These are phyloP conservation scores for Xylocopa sonorina DNA, from an alignment of 1,140 invertebrate species.

Conservation along the genomic window DNA sequence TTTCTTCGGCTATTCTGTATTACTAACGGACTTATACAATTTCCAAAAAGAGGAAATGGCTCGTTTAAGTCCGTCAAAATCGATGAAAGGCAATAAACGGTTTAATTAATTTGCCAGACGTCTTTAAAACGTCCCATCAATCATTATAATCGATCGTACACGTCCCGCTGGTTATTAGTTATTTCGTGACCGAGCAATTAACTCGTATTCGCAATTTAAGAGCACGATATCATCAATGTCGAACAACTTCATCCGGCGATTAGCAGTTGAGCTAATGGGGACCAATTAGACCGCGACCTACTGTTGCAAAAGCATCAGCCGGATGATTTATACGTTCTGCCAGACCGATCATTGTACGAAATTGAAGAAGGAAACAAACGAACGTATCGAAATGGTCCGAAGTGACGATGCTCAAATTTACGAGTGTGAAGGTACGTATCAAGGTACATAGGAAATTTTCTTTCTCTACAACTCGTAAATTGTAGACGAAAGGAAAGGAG, in stretches of 20 bases:
- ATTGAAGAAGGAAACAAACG: not conserved
- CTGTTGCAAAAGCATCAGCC: not conserved
- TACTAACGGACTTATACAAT: too few species aligned
- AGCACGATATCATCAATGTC: slow-evolving; percentile 13
- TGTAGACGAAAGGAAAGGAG: too few species aligned
- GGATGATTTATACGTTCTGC: not conserved
- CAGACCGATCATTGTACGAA: not conserved
- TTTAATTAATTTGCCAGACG: too few species aligned
- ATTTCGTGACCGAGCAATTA: slow-evolving; percentile 18
- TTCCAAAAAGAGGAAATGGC: too few species aligned
- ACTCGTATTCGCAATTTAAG: slow-evolving; percentile 7
- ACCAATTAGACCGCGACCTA: not conserved
- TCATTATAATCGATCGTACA: not conserved
- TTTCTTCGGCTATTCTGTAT: too few species aligned
- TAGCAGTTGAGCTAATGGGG: slow-evolving; percentile 25
- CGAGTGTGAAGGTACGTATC: too few species aligned
- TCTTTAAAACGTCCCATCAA: too few species aligned
- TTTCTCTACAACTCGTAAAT: too few species aligned
- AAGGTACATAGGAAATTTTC: too few species aligned
- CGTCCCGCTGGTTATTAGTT: not conserved
- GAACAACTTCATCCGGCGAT: slow-evolving; percentile 25
- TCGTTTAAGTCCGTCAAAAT: too few species aligned
- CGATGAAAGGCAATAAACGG: too few species aligned
- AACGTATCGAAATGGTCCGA: not conserved
- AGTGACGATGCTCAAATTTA: not conserved